These are phyloP conservation scores for Steatornis caripensis DNA, from an alignment of 2,113 vertebrate species.

Conservation along the genomic window DNA sequence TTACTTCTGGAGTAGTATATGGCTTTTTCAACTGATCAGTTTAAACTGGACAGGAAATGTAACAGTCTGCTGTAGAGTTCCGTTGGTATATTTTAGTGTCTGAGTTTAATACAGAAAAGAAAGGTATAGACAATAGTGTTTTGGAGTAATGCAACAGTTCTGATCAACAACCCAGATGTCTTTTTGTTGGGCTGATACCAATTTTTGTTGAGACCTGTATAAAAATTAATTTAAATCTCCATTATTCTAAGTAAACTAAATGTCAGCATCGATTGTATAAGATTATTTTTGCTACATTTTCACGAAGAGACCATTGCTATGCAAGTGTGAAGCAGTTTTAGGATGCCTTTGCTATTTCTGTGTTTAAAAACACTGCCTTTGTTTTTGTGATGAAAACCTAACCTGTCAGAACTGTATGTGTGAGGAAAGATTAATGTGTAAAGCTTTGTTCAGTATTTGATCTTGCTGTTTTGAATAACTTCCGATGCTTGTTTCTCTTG, in stretches of 20 bases:
- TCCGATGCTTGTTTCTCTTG: constrained; percentile 6
- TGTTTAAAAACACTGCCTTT: background rate
- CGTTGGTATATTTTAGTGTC: background rate
- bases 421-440: background rate
- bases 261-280: background rate
- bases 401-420: background rate
- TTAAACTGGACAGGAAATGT: background rate
- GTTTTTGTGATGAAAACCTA: background rate
- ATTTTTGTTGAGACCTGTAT: background rate
- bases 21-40: background rate
- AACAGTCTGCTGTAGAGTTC: background rate
- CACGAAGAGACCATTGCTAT: background rate
- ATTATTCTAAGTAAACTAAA: background rate
- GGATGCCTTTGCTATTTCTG: background rate
- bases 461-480: constrained; percentile 8
- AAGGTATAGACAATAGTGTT: background rate
- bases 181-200: background rate
- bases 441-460: background rate
- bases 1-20: background rate
- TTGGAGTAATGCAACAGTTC: background rate
- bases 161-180: background rate
- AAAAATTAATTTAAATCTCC: background rate
- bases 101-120: background rate
- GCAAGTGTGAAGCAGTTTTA: background rate
- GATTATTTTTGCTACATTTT: background rate